phyloP scores from a whole-genome alignment of 2,797 vertebrate genomes.

The Phataginus tricuspis region DNA sequence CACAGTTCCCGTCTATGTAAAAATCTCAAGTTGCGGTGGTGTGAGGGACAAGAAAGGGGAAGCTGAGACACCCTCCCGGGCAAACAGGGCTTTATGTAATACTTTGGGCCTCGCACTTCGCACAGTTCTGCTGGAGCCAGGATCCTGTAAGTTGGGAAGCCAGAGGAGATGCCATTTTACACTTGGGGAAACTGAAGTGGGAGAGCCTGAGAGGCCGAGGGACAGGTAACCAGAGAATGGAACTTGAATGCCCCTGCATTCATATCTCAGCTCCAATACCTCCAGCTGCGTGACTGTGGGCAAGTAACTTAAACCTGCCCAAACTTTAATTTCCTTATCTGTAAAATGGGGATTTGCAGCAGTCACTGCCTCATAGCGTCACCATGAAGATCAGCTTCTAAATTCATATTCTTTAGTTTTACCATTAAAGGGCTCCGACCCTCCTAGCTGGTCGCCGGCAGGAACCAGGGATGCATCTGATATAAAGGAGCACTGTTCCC shows the following conservation, averaged over 20 bases:
- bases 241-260: background rate
- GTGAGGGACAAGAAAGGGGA: slow-evolving; percentile 32
- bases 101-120: background rate
- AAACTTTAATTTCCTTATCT: background rate
- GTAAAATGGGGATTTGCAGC: background rate
- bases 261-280: background rate
- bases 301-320: background rate
- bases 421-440: background rate
- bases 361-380: background rate
- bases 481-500: background rate
- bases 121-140: background rate
- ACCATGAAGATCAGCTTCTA: background rate
- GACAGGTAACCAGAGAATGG: background rate
- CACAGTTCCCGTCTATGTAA: slow-evolving; percentile 35
- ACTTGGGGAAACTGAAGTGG: slow-evolving; percentile 14
- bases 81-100: background rate
- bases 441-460: background rate
- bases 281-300: background rate
- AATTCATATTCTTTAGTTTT: background rate
- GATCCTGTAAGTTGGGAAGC: background rate
- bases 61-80: background rate
- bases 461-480: background rate
- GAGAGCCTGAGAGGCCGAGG: background rate
- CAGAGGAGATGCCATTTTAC: background rate
- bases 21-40: slow-evolving; percentile 31